Evolutionary conservation across 1,140 invertebrate species (phyloP).

Genomic region (Lamellibrachia luymesi): DNA sequence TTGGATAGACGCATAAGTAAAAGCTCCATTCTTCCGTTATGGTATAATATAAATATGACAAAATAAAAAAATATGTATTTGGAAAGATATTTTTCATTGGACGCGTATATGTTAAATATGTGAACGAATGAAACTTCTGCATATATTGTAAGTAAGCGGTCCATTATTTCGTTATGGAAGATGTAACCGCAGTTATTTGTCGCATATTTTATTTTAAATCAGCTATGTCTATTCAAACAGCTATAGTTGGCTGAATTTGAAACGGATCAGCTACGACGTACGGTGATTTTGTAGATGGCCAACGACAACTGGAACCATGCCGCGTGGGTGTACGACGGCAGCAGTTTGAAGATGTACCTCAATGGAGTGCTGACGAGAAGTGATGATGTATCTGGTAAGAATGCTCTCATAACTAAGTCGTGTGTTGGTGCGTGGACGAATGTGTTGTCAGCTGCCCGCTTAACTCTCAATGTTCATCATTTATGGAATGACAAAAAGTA

Average conservation of each 20-base stretch:
- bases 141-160: too few species aligned
- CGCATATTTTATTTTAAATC: too few species aligned
- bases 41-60: too few species aligned
- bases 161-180: too few species aligned
- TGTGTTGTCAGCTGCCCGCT: background rate
- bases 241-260: background rate
- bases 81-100: too few species aligned
- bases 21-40: too few species aligned
- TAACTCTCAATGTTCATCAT: background rate
- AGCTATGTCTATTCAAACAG: too few species aligned
- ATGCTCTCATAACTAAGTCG: background rate
- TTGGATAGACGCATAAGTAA: too few species aligned
- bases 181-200: too few species aligned
- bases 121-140: too few species aligned
- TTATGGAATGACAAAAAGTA: background rate
- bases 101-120: too few species aligned
- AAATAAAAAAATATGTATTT: too few species aligned
- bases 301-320: background rate
- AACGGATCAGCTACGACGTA: background rate
- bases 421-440: background rate
- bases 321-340: background rate
- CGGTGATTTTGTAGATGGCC: background rate
- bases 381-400: background rate
- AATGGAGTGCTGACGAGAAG: background rate
- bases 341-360: background rate